Evolutionary conservation across 2,888 invertebrate genomes (phyloP).

Genomic region (Polydrusus tereticollis): DNA sequence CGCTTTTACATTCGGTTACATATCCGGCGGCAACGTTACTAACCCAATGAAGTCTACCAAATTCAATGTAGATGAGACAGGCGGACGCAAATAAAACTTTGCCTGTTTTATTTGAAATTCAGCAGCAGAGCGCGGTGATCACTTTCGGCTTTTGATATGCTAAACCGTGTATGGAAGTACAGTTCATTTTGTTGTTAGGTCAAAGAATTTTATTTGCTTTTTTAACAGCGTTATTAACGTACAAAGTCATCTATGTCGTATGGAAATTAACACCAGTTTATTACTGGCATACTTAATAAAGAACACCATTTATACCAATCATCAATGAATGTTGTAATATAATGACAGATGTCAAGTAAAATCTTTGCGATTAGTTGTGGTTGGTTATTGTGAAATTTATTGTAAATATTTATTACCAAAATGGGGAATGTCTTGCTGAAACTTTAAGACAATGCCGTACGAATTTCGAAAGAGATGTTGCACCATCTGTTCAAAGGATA

Average conservation of each 20-base stretch:
- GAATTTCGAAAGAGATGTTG: no score
- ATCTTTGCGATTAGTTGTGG: no score
- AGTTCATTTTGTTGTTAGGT: conserved; percentile 31
- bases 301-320: no score
- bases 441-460: no score
- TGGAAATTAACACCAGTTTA: background rate
- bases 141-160: conserved; percentile 58
- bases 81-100: conserved; percentile 64
- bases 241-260: background rate
- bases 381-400: no score
- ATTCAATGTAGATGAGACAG: conserved; percentile 65
- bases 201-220: conserved; percentile 11
- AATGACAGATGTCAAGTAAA: no score
- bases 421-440: no score
- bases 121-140: conserved; percentile 61
- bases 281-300: no score
- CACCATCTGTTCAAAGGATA: no score
- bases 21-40: conserved; percentile 52
- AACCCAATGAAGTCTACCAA: conserved; percentile 64
- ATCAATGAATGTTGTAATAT: no score
- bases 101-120: conserved; percentile 63
- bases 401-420: no score
- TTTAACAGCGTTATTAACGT: background rate
- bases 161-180: conserved; percentile 46
- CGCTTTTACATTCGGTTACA: conserved; percentile 50